These are phyloP conservation scores for Orestias chungarensis DNA, from an alignment of 2,797 vertebrate species.

Conservation along the genomic window DNA sequence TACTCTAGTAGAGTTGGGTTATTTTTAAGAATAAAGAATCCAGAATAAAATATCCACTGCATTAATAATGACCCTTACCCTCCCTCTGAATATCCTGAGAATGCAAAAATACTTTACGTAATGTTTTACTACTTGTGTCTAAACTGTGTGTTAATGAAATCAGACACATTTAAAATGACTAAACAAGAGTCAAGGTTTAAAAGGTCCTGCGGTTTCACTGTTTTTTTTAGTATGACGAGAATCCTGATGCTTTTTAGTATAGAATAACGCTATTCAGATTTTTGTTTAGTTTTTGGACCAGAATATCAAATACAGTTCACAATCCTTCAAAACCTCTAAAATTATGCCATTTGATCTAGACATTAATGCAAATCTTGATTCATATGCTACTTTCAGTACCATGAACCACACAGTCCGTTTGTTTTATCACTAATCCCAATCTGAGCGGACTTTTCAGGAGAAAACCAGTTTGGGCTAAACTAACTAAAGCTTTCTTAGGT, in stretches of 20 bases:
- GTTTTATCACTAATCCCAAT: neutral
- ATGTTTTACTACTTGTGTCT: no score
- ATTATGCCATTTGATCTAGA: neutral
- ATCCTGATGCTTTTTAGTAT: no score
- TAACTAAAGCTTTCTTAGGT: neutral
- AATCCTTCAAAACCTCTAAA: neutral
- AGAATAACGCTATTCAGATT: no score
- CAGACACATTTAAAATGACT: no score
- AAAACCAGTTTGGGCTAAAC: neutral
- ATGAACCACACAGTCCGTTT: neutral
- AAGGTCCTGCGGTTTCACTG: no score
- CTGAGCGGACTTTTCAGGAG: neutral
- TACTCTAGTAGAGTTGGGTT: neutral
- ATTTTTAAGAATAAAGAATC: neutral
- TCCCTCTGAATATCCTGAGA: no score
- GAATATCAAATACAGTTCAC: neutral
- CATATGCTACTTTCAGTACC: neutral
- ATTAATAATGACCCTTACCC: no score
- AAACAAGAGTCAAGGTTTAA: no score
- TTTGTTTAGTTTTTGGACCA: neutral
- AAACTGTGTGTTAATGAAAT: no score
- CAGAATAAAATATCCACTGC: neutral
- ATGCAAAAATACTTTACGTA: no score
- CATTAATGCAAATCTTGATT: neutral
- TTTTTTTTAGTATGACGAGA: no score